A percentile compares a stretch with the other conserved stretches of the same genome.
phyloP scores from a whole-genome alignment of 2,888 invertebrate species.

The Agriopis marginaria region DNA sequence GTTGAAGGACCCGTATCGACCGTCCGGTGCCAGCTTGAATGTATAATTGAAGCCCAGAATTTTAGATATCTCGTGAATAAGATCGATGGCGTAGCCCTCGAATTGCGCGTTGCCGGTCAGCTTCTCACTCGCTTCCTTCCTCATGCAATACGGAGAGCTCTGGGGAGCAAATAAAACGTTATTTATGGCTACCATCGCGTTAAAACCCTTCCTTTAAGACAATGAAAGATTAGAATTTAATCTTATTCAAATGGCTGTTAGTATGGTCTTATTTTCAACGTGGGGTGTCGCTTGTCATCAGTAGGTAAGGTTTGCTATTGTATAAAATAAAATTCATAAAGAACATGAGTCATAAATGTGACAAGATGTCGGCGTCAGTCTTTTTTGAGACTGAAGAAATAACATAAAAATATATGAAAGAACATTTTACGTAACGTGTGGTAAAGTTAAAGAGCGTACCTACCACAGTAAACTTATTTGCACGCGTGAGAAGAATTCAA shows the following conservation, averaged over 20 bases:
- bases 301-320: too few relatives aligned
- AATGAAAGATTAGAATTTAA: conserved; percentile 9
- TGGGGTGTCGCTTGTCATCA: too few relatives aligned
- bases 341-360: not conserved
- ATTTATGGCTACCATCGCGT: conserved; percentile 40
- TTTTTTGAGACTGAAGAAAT: too few relatives aligned
- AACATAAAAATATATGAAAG: not conserved
- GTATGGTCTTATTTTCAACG: not conserved
- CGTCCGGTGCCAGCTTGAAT: conserved; percentile 94
- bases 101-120: conserved; percentile 96
- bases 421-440: conserved; percentile 5
- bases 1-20: conserved; percentile 93
- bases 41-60: conserved; percentile 95
- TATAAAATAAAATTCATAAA: too few relatives aligned
- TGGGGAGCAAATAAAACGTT: conserved; percentile 73
- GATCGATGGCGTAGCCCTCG: conserved; percentile 97
- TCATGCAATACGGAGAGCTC: conserved; percentile 99
- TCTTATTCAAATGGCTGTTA: not conserved
- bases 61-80: conserved; percentile 96
- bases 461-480: conserved; percentile 37
- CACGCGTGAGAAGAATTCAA: conserved; percentile 52
- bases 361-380: not conserved
- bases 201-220: conserved; percentile 15
- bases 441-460: conserved; percentile 30
- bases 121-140: conserved; percentile 94